Conservation (phyloP, 1,140 invertebrate species). For the Drosophila kurseongensis region DNA sequence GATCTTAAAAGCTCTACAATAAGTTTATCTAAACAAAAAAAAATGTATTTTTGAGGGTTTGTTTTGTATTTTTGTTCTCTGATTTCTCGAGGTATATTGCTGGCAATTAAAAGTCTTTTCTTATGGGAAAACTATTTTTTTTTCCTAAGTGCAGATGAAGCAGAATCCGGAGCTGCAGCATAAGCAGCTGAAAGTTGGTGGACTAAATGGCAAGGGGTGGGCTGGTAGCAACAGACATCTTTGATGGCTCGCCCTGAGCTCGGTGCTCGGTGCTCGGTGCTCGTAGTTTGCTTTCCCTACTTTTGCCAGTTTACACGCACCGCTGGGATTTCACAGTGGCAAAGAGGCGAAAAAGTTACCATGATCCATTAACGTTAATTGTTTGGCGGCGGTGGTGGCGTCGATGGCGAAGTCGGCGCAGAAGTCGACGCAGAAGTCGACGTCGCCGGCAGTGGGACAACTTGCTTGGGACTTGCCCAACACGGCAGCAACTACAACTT, state of each 20-base stretch:
- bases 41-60: too few species aligned
- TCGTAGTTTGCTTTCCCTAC: conserved; percentile 74
- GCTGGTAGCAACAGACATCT: conserved; percentile 29
- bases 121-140: neutral
- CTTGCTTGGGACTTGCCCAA: conserved; percentile 73
- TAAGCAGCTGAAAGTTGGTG: conserved; percentile 24
- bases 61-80: neutral
- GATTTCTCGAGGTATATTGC: neutral
- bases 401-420: conserved; percentile 31
- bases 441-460: conserved; percentile 47
- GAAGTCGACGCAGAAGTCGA: conserved; percentile 13
- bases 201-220: conserved; percentile 5
- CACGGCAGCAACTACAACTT: conserved; percentile 63
- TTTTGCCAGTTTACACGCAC: conserved; percentile 82
- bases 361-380: conserved; percentile 83
- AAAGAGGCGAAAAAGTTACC: conserved; percentile 83
- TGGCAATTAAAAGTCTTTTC: neutral
- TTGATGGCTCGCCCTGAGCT: conserved; percentile 38
- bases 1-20: too few species aligned
- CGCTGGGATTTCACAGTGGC: conserved; percentile 79
- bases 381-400: conserved; percentile 69
- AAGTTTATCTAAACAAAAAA: too few species aligned
- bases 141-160: conserved; percentile 13
- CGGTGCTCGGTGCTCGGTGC: conserved; percentile 1
- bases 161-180: conserved; percentile 35